phyloP scores from a whole-genome alignment of 2,888 invertebrate genomes.

The Brachynemurus nebulosus region DNA sequence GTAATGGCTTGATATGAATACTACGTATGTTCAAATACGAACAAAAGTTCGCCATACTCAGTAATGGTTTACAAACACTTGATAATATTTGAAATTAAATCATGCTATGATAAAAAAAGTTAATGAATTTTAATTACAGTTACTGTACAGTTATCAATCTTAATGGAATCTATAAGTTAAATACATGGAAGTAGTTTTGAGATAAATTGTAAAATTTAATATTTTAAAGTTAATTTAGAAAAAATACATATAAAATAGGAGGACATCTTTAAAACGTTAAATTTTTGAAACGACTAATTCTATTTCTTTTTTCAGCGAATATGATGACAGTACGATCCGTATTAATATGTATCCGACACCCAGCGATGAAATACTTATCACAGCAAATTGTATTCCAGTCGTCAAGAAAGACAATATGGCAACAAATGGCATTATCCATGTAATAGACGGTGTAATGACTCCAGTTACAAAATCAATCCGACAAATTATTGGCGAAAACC shows the following conservation, averaged over 20 bases:
- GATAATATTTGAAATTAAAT: no score
- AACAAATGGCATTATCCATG: constrained; percentile 51
- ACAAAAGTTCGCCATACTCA: no score
- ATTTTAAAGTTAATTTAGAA: neutral
- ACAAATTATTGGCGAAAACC: constrained; percentile 41
- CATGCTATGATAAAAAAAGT: no score
- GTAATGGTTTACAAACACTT: no score
- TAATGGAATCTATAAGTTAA: no score
- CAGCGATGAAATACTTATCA: constrained; percentile 34
- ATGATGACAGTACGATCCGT: constrained; percentile 37
- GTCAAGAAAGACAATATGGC: constrained; percentile 45
- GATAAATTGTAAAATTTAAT: neutral
- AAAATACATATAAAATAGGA: constrained; percentile 1
- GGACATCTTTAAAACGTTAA: neutral
- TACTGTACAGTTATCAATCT: no score
- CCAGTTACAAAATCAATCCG: constrained; percentile 40
- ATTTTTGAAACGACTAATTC: neutral
- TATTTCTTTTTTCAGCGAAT: constrained; percentile 24
- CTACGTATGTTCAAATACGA: no score
- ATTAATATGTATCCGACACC: constrained; percentile 42
- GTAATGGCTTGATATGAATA: no score
- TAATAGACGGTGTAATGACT: constrained; percentile 42
- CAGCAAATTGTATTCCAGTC: constrained; percentile 54
- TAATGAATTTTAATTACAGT: no score
- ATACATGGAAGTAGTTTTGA: no score